Conservation (phyloP, 92 coral and sea anemone genomes). For the Epizoanthus rinbou region DNA sequence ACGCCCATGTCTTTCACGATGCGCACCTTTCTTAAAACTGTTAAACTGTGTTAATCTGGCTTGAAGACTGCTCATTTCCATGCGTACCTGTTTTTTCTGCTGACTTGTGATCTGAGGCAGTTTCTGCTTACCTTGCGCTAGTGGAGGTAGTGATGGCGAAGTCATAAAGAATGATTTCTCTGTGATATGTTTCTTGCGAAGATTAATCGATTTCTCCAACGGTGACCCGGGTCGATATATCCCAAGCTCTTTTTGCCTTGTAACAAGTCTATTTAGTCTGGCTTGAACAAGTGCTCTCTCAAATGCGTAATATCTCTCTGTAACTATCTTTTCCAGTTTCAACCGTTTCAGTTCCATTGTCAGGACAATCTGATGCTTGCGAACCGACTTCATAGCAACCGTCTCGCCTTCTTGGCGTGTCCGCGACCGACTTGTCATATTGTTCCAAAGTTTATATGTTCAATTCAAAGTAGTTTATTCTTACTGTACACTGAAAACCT, state of each 20-base stretch:
- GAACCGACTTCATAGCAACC: slow-evolving; percentile 70
- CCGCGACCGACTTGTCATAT: not conserved
- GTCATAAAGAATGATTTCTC: slow-evolving; percentile 11
- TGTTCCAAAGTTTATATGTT: not conserved
- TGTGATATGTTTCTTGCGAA: not conserved
- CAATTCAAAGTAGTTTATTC: too few species aligned
- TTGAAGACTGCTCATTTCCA: slow-evolving; percentile 22
- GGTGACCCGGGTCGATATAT: slow-evolving; percentile 60
- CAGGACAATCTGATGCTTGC: slow-evolving; percentile 85
- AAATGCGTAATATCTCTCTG: slow-evolving; percentile 72
- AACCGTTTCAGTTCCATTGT: slow-evolving; percentile 81
- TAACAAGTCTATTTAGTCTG: slow-evolving; percentile 57
- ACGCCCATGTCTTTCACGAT: not conserved
- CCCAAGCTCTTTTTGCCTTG: slow-evolving; percentile 80
- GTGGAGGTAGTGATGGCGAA: not conserved
- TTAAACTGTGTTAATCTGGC: slow-evolving; percentile 10
- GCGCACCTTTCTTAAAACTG: not conserved
- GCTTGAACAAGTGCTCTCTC: slow-evolving; percentile 75
- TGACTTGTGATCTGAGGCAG: not conserved
- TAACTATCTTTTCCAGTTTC: slow-evolving; percentile 75
- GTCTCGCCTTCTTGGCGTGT: slow-evolving; percentile 61
- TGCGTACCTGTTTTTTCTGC: not conserved
- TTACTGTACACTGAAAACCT: too few species aligned
- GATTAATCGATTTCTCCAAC: slow-evolving; percentile 15
- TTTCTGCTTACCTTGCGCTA: not conserved